Conservation (phyloP, 2,888 invertebrate species). For the Ophioninae sp. region DNA sequence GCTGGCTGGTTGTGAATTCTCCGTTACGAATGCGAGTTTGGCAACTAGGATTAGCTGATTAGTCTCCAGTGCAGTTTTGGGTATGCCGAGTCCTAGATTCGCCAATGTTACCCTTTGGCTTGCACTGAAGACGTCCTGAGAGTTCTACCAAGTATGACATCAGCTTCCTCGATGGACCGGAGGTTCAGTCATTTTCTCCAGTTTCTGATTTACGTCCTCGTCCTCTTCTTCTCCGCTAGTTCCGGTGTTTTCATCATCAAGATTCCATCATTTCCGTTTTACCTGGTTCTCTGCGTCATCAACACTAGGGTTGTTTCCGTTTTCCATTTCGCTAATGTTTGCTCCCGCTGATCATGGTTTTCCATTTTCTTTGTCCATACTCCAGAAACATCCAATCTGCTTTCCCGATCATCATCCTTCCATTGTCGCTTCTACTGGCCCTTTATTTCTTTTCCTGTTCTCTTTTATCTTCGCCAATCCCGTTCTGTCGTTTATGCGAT, state of each 20-base stretch:
- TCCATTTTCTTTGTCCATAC: neutral
- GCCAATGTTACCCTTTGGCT: slow-evolving; percentile 40
- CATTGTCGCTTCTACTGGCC: neutral
- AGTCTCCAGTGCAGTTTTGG: slow-evolving; percentile 28
- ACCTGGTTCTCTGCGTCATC: neutral
- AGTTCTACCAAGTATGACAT: slow-evolving; percentile 13
- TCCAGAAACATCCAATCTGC: neutral
- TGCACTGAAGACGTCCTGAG: slow-evolving; percentile 11
- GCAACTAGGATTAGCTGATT: slow-evolving; percentile 28
- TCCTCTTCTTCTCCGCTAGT: slow-evolving; percentile 20
- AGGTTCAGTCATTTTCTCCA: slow-evolving; percentile 47
- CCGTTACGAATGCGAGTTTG: slow-evolving; percentile 20
- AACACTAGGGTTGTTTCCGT: too few relatives aligned
- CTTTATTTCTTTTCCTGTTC: slow-evolving; percentile 4
- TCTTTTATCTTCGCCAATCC: neutral
- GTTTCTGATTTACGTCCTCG: slow-evolving; percentile 42
- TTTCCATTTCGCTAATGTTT: neutral
- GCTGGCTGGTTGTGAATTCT: slow-evolving; percentile 35
- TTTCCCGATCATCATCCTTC: neutral
- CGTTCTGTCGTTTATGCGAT: neutral
- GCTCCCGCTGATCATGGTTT: neutral
- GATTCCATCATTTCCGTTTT: too few relatives aligned
- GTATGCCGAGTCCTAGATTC: slow-evolving; percentile 33
- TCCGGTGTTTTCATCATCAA: slow-evolving; percentile 16
- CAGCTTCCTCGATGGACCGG: slow-evolving; percentile 27